Evolutionary conservation across 2,797 vertebrate species (phyloP), one percentile per base, ranked within the genome.

Genomic region (Malurus leucopterus): DNA sequence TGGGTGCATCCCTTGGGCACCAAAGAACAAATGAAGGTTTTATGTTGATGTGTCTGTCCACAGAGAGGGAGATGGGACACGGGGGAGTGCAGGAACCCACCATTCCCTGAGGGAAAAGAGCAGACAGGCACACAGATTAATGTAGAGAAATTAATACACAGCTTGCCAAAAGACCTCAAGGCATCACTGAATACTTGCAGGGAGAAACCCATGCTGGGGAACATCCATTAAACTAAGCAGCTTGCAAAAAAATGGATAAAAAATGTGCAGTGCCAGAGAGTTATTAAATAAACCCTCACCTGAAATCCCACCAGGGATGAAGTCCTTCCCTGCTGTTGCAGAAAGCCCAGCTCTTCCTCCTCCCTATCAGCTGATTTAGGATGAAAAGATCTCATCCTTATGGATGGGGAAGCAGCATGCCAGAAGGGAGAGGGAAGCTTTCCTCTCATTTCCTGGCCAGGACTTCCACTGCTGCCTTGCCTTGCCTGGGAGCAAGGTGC

Each of bases 171-270:
- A 93, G 50, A 75, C 79, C 73, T 74, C 71, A 85, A 83, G 73
- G 88, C 67, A 85, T 51, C 57, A 51, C 70, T 86, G 49, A 77
- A 51, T 77, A 47, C 30, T 36, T 43, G 62, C 69, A 90, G 76
- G 27, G 58, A 75, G 73, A 89, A 94, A 41, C 41, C 49, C 59
- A 32, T 46, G 76, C 73, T 72, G 70, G 22, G 89, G 43, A 81
- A 51, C 27, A 72, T 93, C 93, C 86, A 94, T 93, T 89, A 94
- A 93, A 89, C 69, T 15, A 78, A 92, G 58, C 49, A 58, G 55
- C 44, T 80, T 61, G 70, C 61, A 86, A 72, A 80, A 88, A 49
- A 30, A 1, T 2, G 11, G 30, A 61, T 81, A 29, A 83, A 82
- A 75, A 79, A 59, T 6, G 7, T 8, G 1, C 2, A 0, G 8